These are phyloP conservation scores for Epistrophe grossulariae DNA, from an alignment of 2,888 invertebrate genomes.

Conservation along the genomic window DNA sequence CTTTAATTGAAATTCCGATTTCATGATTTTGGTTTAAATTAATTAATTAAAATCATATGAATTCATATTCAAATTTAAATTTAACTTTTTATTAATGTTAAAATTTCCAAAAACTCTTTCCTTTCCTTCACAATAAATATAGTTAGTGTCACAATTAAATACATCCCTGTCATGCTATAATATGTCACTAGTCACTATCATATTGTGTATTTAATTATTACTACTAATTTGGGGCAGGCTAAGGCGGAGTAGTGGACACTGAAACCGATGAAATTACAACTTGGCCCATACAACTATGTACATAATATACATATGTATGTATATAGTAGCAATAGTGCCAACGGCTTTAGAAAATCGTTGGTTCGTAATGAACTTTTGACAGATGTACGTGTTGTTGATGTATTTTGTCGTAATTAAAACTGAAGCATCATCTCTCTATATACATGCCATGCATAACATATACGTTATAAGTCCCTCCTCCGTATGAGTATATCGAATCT, in stretches of 20 bases:
- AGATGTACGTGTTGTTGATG: slow-evolving; percentile 68
- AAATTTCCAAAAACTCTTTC: too few relatives aligned
- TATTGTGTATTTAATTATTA: slow-evolving; percentile 74
- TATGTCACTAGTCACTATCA: slow-evolving; percentile 51
- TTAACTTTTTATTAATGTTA: too few relatives aligned
- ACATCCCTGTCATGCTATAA: background rate
- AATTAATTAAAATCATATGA: too few relatives aligned
- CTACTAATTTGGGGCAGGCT: slow-evolving; percentile 62
- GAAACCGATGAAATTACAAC: slow-evolving; percentile 14
- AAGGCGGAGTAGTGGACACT: slow-evolving; percentile 11
- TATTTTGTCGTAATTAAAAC: slow-evolving; percentile 69
- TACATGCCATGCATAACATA: background rate
- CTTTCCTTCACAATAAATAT: background rate
- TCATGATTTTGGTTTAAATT: too few relatives aligned
- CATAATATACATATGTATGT: too few relatives aligned
- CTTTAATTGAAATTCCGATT: too few relatives aligned
- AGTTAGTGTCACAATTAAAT: background rate
- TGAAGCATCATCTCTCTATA: slow-evolving; percentile 60
- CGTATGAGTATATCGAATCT: background rate
- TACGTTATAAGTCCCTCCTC: background rate
- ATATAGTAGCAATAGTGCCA: background rate
- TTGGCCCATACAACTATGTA: background rate
- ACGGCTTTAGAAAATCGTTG: slow-evolving; percentile 14
- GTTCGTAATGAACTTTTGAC: slow-evolving; percentile 69
- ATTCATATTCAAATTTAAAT: too few relatives aligned